Evolutionary conservation across 2,888 invertebrate species (phyloP).

Genomic region (Drosophila conformis): DNA sequence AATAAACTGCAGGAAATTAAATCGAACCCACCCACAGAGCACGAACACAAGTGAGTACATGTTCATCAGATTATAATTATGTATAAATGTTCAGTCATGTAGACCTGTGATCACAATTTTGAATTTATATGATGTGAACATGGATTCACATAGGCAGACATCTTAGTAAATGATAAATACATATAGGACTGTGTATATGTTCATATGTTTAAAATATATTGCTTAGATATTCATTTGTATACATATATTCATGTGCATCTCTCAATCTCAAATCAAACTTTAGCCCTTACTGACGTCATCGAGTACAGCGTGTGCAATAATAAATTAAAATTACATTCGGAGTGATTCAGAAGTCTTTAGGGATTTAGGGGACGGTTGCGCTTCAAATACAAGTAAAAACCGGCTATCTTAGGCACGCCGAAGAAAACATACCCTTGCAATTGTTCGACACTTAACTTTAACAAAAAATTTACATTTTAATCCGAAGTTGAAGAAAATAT

Average conservation of each 20-base stretch:
- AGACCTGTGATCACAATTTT: conserved; percentile 8
- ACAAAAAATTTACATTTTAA: background rate
- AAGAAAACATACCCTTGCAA: background rate
- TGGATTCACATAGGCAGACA: background rate
- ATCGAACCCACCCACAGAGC: conserved; percentile 88
- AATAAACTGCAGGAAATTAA: conserved; percentile 88
- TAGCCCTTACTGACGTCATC: background rate
- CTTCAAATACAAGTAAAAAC: background rate
- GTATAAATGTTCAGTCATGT: background rate
- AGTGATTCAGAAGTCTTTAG: background rate
- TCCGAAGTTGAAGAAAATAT: background rate
- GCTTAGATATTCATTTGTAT: background rate
- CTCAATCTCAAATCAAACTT: background rate
- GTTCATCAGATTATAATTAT: background rate
- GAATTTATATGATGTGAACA: background rate
- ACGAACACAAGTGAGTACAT: conserved; percentile 88
- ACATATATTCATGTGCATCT: background rate
- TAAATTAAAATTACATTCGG: background rate
- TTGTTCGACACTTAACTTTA: background rate
- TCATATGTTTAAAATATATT: background rate
- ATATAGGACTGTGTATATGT: background rate
- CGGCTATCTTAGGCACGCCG: background rate
- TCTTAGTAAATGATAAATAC: background rate
- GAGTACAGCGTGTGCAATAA: background rate
- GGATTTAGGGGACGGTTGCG: background rate